Evolutionary conservation across 2,113 vertebrate genomes (phyloP).

Genomic region (Peromyscus leucopus): DNA sequence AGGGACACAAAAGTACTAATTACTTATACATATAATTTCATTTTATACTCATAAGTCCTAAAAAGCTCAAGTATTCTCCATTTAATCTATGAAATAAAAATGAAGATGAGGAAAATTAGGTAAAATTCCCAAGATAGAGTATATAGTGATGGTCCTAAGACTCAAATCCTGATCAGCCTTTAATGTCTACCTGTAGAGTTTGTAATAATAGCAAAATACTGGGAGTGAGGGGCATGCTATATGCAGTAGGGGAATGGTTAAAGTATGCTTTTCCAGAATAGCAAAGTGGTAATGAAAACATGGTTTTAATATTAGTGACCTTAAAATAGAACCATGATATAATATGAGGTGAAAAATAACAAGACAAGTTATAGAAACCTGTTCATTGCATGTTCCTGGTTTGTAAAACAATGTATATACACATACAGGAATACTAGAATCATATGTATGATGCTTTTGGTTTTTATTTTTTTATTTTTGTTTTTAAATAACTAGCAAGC

Average conservation of each 20-base stretch:
- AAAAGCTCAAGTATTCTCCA: background rate
- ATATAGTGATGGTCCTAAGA: background rate
- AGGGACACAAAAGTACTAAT: background rate
- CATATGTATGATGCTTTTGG: background rate
- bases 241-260: no score
- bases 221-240: background rate
- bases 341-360: background rate
- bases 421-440: background rate
- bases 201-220: background rate
- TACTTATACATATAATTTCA: background rate
- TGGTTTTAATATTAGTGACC: background rate
- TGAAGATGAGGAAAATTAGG: background rate
- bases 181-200: background rate
- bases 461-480: background rate
- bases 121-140: background rate
- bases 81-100: constrained; percentile 51
- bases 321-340: background rate
- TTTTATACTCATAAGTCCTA: background rate
- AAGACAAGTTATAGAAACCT: background rate
- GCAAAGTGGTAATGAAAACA: background rate
- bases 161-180: background rate
- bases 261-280: background rate
- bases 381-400: background rate
- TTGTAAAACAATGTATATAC: background rate
- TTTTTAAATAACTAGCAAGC: background rate